Evolutionary conservation across 2,888 invertebrate genomes (phyloP), one percentile per base, ranked within the genome.

Genomic region (Tetragnatha montana): DNA sequence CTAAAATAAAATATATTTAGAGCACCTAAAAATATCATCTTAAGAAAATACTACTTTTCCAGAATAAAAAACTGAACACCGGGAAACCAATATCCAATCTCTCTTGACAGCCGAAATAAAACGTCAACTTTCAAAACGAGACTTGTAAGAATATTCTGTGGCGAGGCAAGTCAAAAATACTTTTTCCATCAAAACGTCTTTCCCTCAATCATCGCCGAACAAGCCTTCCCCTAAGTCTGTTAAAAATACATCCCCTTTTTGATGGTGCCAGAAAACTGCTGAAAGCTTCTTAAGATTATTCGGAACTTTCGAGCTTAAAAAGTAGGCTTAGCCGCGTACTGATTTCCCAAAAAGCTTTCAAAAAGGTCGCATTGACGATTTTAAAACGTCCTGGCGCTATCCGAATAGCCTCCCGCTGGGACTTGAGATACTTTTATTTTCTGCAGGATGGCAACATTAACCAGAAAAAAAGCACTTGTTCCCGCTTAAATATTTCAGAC

Each of bases 231-330:
- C 10, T 60, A 60, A 60, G 60, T 60, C 60, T 60, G 60, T 60
- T 60, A 60, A 60, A 60, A 60, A 60, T 60, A 60, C 60, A 60
- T 60, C 60, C 10, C 60, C 60, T 60, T 60, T n/a, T 60, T 60
- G 60, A 60, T 60, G 60, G 60, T 60, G 60, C 60, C 60, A 60
- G 17, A 60, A 60, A 60, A 60, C 60, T 60, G 60, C 60, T 60
- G 60, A 60, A 60, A 60, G 60, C 60, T 60, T 60, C 60, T 60
- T 60, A 60, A 60, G 60, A 60, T 60, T 60, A 60, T 60, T 60
- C 60, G 60, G 60, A 60, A 60, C 60, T 60, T 60, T 60, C 60
- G 60, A 10, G 60, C 60, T 60, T 60, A 60, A 60, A 17, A 60
- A 60, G 60, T 60, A 60, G 60, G 60, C 60, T 60, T 60, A 60